Conservation (phyloP, 2,888 invertebrate genomes). For the Heliconius sara region DNA sequence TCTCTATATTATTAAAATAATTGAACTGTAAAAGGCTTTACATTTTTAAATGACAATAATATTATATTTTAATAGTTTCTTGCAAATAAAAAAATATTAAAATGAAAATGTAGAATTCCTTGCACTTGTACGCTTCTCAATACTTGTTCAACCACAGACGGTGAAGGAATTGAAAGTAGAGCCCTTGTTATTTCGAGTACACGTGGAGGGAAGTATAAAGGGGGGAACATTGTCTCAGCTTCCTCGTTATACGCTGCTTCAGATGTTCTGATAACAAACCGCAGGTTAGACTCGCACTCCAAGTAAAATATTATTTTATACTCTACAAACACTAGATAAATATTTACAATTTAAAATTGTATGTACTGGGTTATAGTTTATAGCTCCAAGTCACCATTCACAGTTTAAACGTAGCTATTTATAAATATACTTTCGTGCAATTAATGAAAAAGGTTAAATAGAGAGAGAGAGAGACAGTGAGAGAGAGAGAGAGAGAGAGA, state of each 20-base stretch:
- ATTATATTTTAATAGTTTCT: background rate
- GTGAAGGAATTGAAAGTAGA: slow-evolving; percentile 75
- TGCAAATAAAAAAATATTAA: background rate
- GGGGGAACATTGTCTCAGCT: slow-evolving; percentile 71
- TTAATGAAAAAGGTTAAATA: background rate
- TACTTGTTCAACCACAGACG: slow-evolving; percentile 36
- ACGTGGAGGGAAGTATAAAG: slow-evolving; percentile 78
- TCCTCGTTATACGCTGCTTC: slow-evolving; percentile 76
- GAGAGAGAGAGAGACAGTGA: too few species aligned
- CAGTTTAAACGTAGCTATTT: too few species aligned
- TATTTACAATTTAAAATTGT: slow-evolving; percentile 32
- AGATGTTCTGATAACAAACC: slow-evolving; percentile 79
- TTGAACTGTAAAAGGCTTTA: background rate
- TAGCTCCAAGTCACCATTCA: too few species aligned
- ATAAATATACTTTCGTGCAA: background rate
- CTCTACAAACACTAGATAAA: slow-evolving; percentile 44
- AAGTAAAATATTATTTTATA: slow-evolving; percentile 57
- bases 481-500: too few species aligned
- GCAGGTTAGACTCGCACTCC: slow-evolving; percentile 55
- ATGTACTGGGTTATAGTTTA: background rate
- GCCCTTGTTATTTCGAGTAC: slow-evolving; percentile 81
- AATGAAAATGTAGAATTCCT: slow-evolving; percentile 4
- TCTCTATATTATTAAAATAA: background rate
- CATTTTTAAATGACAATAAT: background rate
- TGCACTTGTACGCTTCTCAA: background rate